Evolutionary conservation across 2,797 vertebrate species (phyloP), one percentile per base, ranked within the genome.

Genomic region (Danio kyathit): DNA sequence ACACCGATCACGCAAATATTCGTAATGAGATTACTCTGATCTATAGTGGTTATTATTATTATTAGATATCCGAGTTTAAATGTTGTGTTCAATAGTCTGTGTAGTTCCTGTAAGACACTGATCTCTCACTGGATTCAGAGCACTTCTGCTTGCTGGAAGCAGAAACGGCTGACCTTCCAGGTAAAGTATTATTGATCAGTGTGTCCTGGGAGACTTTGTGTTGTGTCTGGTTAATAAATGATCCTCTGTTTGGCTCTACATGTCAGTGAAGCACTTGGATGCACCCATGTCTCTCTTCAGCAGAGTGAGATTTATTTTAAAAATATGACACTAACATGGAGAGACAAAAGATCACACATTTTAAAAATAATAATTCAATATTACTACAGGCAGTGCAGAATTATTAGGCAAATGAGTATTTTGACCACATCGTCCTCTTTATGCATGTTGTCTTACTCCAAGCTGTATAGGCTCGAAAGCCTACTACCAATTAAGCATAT

Each of bases 141-240:
- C 17, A 59, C 29, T 80, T 64, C 43, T 19, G 41, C 21, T 9
- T 14, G 48, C 61, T 69, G 48, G 60, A 43, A 67, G 76, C 76
- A 82, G 52, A 67, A 73, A 17, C 67, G 84, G 80, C 79, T 83
- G 81, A 87, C 59, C 10, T 72, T 61, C 71, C 57, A 19, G 83
- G 82, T 88, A 84, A 71, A 82, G 21, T 51, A 66, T 65, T 88
- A 93, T 92, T 86, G 91, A 93, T 93, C 85, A 14, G 75, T 21
- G 70, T 84, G 80, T 83, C 63, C 46, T 11, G 48, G 38, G 63
- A 51, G 85, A 82, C 80, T 66, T 49, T 87, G n/a, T 66, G 67
- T 54, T 84, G 82, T 10, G 76, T 81, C 71, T 41, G 64, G 84
- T 74, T 19, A 74, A 88, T 87, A 80, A 70, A 81, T 87, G 49